Conservation (phyloP, 2,797 vertebrate genomes). For the Rallus crepitans region DNA sequence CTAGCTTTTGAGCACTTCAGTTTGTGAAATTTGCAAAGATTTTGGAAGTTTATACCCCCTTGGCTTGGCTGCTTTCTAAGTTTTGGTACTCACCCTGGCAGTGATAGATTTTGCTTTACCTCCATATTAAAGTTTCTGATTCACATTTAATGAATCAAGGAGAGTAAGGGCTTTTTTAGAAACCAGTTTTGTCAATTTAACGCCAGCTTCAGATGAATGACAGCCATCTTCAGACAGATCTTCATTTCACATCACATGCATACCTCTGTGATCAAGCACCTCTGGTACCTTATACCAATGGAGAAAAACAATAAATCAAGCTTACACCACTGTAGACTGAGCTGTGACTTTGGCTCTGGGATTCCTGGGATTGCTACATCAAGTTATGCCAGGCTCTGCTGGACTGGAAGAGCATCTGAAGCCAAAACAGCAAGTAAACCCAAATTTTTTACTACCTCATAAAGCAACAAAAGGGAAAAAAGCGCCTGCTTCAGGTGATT, state of each 20-base stretch:
- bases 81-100: neutral
- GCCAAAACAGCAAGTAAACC: neutral
- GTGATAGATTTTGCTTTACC: neutral
- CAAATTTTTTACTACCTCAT: neutral
- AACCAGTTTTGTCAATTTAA: neutral
- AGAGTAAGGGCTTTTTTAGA: neutral
- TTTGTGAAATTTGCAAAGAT: neutral
- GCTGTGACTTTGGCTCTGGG: neutral
- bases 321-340: neutral
- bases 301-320: neutral
- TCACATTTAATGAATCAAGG: neutral
- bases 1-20: neutral
- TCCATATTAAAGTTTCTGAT: neutral
- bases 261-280: neutral
- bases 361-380: neutral
- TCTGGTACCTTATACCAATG: neutral
- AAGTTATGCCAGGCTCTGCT: neutral
- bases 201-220: neutral
- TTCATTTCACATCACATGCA: neutral
- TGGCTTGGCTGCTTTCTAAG: neutral
- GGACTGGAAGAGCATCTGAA: neutral
- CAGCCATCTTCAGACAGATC: neutral
- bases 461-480: neutral
- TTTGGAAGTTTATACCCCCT: neutral
- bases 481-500: neutral